Evolutionary conservation across 2,888 invertebrate genomes (phyloP).

Genomic region (Protodeltote pygarga): DNA sequence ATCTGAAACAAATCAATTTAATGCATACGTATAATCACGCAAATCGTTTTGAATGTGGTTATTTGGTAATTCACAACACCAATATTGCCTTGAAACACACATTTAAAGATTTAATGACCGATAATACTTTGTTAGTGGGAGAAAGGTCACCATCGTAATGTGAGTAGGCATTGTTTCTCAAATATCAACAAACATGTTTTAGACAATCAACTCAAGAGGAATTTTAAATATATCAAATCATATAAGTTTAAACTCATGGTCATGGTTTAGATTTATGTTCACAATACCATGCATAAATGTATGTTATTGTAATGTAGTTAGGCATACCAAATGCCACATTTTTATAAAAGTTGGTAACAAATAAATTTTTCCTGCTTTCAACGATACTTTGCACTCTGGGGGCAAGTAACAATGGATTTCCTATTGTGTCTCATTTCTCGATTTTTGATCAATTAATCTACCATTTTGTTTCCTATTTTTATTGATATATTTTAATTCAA

Average conservation of each 20-base stretch:
- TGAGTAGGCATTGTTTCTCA: neutral
- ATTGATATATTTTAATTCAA: too few species aligned
- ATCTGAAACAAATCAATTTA: constrained; percentile 8
- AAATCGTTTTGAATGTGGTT: neutral
- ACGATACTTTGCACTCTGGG: too few species aligned
- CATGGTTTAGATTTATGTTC: constrained; percentile 2
- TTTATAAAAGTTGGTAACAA: too few species aligned
- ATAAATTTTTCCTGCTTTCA: too few species aligned
- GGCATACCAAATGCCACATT: too few species aligned
- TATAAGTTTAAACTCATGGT: too few species aligned
- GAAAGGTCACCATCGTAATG: constrained; percentile 22
- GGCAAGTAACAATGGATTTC: too few species aligned
- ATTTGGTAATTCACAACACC: constrained; percentile 24
- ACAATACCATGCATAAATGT: neutral
- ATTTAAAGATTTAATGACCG: constrained; percentile 21
- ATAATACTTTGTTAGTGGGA: constrained; percentile 12
- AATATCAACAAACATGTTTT: neutral
- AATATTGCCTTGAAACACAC: constrained; percentile 31
- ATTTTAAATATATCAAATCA: too few species aligned
- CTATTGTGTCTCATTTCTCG: too few species aligned
- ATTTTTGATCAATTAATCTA: too few species aligned
- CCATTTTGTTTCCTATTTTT: too few species aligned
- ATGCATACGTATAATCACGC: neutral
- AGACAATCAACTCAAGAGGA: constrained; percentile 1
- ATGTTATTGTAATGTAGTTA: neutral